A percentile compares a stretch with the other conserved stretches of the same genome.
Conservation (phyloP, 2,888 invertebrate genomes). For the Melieria omissa region DNA sequence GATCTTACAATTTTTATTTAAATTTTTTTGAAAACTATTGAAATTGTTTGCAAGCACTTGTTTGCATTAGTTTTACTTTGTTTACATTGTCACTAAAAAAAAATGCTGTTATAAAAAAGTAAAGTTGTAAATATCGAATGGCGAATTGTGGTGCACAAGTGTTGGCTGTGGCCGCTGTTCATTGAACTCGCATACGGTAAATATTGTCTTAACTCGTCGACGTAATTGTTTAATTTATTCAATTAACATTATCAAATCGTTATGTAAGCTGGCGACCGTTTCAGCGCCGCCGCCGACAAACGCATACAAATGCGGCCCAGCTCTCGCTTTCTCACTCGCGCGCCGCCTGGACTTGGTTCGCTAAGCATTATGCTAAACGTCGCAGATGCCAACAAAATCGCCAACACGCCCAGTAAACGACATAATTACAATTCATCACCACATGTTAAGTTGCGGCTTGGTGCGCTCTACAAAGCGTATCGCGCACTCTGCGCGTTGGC, state of each 20-base stretch:
- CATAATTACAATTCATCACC: constrained; percentile 49
- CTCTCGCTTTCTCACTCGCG: too few species aligned
- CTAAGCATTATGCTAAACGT: constrained; percentile 18
- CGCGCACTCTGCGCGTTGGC: not conserved
- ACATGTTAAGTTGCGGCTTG: constrained; percentile 25
- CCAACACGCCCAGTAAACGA: constrained; percentile 46
- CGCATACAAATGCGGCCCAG: too few species aligned
- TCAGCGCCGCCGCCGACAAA: too few species aligned
- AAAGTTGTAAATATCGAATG: too few species aligned
- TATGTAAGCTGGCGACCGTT: constrained; percentile 7
- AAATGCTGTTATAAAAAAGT: too few species aligned
- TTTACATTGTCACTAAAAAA: too few species aligned
- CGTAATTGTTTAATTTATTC: constrained; percentile 20
- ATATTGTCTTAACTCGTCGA: not conserved
- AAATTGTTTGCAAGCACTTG: too few species aligned
- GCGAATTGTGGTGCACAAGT: too few species aligned
- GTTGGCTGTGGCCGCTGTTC: not conserved
- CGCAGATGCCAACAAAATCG: constrained; percentile 34
- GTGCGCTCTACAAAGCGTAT: not conserved
- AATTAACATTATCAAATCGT: constrained; percentile 22
- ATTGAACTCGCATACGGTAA: not conserved
- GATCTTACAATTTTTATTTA: too few species aligned
- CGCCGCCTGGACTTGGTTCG: too few species aligned
- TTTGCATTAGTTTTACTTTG: too few species aligned
- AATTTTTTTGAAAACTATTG: too few species aligned